Conservation (phyloP, 2,797 vertebrate genomes). For the Euphonia xanthogaster region DNA sequence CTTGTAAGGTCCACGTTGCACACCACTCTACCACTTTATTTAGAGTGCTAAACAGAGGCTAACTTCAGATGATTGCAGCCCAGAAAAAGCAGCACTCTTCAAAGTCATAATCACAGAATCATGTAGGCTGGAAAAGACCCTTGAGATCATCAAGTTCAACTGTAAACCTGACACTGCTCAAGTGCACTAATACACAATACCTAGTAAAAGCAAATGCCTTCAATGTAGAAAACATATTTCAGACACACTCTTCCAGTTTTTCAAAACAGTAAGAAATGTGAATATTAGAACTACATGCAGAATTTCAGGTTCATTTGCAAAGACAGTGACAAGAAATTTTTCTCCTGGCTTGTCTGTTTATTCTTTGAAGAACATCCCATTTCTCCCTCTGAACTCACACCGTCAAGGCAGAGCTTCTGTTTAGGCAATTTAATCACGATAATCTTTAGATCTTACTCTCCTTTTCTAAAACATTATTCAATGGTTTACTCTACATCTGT, state of each 20-base stretch:
- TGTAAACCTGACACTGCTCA: neutral
- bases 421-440: neutral
- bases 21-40: rapidly evolving
- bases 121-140: neutral
- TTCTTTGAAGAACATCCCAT: neutral
- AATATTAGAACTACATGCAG: neutral
- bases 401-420: neutral
- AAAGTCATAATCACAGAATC: neutral
- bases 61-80: neutral
- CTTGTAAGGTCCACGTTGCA: neutral
- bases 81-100: neutral
- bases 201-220: neutral
- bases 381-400: neutral
- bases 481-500: neutral
- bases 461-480: neutral
- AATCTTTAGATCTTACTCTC: neutral
- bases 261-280: neutral
- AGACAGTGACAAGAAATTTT: neutral
- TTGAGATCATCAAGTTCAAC: neutral
- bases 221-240: neutral
- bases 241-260: neutral
- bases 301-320: neutral
- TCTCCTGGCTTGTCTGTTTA: neutral
- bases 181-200: too few relatives aligned
- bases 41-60: neutral